phyloP scores from a whole-genome alignment of 2,113 vertebrate species.

The Romanogobio albipinnatus region DNA sequence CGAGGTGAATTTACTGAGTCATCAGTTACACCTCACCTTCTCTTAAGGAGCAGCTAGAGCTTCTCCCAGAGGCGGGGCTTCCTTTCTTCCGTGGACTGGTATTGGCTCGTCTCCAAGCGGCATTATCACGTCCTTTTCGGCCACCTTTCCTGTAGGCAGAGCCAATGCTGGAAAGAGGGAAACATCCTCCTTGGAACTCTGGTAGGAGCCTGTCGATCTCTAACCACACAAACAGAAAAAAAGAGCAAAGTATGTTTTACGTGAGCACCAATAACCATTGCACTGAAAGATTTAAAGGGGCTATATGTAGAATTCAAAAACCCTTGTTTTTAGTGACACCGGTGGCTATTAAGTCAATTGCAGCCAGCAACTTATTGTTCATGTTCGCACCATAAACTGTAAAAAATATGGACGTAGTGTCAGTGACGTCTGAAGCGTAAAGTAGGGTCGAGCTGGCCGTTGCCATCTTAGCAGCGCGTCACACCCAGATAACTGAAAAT shows the following conservation, averaged over 20 bases:
- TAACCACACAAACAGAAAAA: conserved; percentile 60
- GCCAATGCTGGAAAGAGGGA: conserved; percentile 83
- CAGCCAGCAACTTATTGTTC: no score
- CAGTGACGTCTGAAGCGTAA: no score
- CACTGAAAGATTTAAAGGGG: conserved; percentile 3
- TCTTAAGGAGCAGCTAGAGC: conserved; percentile 68
- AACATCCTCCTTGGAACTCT: conserved; percentile 86
- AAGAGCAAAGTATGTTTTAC: background rate
- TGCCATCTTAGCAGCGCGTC: no score
- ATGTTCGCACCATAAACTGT: no score
- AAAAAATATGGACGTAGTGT: no score
- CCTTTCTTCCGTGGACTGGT: conserved; percentile 91
- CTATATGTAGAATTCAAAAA: no score
- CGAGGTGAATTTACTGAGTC: background rate
- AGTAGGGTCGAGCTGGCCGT: no score
- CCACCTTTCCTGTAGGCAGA: conserved; percentile 75
- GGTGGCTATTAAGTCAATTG: no score
- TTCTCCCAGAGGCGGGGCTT: conserved; percentile 75
- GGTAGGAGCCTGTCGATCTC: conserved; percentile 85
- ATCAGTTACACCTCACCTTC: conserved; percentile 65
- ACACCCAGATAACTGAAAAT: no score
- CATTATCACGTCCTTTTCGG: conserved; percentile 81
- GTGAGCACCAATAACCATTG: background rate
- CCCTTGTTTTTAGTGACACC: no score
- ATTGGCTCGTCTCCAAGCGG: conserved; percentile 88